These are phyloP conservation scores for Sternotherus odoratus DNA, from an alignment of 2,797 vertebrate species.

Conservation along the genomic window DNA sequence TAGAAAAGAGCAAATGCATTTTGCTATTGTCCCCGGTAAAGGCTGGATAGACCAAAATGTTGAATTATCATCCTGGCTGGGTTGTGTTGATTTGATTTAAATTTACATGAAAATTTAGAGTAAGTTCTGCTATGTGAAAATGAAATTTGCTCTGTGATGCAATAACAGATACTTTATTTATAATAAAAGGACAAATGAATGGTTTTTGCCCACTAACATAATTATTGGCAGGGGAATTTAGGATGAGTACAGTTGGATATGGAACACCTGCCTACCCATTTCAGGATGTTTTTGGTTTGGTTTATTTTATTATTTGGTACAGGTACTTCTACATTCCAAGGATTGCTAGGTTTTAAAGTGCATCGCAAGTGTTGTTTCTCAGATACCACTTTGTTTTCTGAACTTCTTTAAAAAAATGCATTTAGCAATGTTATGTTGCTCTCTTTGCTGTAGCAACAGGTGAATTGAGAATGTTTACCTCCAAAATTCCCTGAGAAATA, in stretches of 20 bases:
- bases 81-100: neutral
- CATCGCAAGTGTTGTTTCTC: conserved; percentile 18
- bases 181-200: conserved; percentile 6
- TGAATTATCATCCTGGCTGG: rapidly evolving
- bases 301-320: conserved; percentile 59
- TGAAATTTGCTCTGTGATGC: neutral
- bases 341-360: conserved; percentile 45
- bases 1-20: neutral
- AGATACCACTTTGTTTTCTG: conserved; percentile 55
- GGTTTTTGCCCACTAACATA: neutral
- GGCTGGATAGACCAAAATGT: neutral
- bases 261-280: neutral
- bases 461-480: conserved; percentile 52
- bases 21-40: neutral
- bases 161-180: conserved; percentile 22
- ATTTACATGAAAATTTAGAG: neutral
- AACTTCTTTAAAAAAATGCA: conserved; percentile 52
- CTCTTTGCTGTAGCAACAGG: conserved; percentile 58
- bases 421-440: conserved; percentile 42
- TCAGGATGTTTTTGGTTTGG: conserved; percentile 45
- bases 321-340: conserved; percentile 56
- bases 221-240: conserved; percentile 16
- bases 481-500: conserved; percentile 12
- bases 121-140: neutral
- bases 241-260: conserved; percentile 23